phyloP scores from a whole-genome alignment of 2,888 invertebrate genomes.

The Eupsilia transversa region DNA sequence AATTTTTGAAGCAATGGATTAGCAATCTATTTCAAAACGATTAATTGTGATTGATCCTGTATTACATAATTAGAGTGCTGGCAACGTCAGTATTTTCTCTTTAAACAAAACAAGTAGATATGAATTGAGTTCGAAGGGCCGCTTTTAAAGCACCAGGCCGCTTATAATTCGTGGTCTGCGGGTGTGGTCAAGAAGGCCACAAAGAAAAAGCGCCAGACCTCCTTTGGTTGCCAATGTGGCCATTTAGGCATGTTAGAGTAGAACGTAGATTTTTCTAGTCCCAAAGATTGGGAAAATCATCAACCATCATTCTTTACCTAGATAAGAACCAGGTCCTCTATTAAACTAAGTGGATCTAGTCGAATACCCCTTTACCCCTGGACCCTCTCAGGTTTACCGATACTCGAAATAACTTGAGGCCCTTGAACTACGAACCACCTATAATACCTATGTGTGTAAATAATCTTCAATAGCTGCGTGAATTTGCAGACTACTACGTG shows the following conservation, averaged over 20 bases:
- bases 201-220: neutral
- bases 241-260: neutral
- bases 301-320: too few species aligned
- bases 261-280: neutral
- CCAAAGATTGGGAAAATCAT: neutral
- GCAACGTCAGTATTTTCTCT: neutral
- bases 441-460: neutral
- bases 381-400: neutral
- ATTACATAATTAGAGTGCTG: too few species aligned
- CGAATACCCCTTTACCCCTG: neutral
- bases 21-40: too few species aligned
- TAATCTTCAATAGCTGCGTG: neutral
- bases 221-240: neutral
- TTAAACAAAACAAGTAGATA: neutral
- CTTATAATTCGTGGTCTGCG: neutral
- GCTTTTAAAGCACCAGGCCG: neutral
- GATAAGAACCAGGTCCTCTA: too few species aligned
- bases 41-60: too few species aligned
- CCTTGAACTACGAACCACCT: neutral
- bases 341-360: neutral
- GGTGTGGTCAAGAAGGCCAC: neutral
- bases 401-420: neutral
- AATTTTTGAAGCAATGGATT: too few species aligned
- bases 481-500: neutral
- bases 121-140: neutral